These are phyloP conservation scores for Peromyscus maniculatus DNA, from an alignment of 2,113 vertebrate species.

Conservation along the genomic window DNA sequence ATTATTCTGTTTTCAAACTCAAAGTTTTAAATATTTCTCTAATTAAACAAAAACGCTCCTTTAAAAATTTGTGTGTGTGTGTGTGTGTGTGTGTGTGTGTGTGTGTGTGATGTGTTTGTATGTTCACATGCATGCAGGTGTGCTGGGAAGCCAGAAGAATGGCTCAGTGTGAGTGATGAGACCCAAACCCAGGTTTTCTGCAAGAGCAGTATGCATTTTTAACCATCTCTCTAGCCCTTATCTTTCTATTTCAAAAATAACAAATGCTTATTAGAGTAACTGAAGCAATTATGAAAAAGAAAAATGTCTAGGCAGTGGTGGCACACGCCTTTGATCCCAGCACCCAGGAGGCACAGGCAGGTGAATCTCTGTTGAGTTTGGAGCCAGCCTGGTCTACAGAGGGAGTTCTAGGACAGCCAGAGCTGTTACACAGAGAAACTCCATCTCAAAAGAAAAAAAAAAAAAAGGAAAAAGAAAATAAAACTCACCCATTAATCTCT, in stretches of 20 bases:
- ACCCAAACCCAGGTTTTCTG: not conserved
- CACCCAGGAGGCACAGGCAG: not conserved
- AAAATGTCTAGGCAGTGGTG: not conserved
- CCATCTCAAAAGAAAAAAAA: not conserved
- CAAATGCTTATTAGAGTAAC: not conserved
- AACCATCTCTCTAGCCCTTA: not conserved
- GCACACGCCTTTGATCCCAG: not conserved
- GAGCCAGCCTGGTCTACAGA: not conserved
- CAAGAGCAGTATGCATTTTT: not conserved
- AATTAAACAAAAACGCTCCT: not conserved
- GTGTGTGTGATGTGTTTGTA: not conserved
- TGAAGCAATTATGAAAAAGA: not conserved
- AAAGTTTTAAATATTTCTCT: not conserved
- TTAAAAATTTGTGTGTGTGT: not conserved
- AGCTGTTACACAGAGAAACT: not conserved
- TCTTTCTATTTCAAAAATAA: not conserved
- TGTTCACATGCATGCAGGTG: not conserved
- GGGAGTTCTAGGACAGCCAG: not conserved
- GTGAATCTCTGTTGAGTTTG: not conserved
- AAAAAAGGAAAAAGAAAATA: not conserved
- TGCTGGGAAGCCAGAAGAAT: not conserved
- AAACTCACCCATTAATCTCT: not conserved
- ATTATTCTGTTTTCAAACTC: slow-evolving; percentile 20
- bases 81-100: not conserved
- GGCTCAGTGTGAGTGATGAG: not conserved